phyloP scores from a whole-genome alignment of 2,797 vertebrate genomes.

The Cirrhinus mrigala region DNA sequence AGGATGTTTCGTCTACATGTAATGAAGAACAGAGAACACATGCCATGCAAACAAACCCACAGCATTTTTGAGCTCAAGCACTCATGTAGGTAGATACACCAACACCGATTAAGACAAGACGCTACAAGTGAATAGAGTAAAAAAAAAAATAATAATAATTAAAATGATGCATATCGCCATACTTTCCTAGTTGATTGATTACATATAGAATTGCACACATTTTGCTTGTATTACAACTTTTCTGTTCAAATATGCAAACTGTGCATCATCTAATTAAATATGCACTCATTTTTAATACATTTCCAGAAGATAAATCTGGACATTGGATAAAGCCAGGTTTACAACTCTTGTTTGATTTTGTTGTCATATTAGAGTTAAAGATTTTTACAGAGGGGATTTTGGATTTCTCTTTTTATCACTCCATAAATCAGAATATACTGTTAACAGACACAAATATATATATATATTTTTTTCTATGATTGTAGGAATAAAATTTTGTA shows the following conservation, averaged over 20 bases:
- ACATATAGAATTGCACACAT: not conserved
- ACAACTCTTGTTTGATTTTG: not conserved
- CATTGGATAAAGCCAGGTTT: not conserved
- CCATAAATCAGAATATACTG: not conserved
- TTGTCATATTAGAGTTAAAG: not conserved
- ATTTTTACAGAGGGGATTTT: not conserved
- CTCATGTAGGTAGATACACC: not conserved
- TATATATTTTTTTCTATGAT: not conserved
- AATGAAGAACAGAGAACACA: conserved; percentile 80
- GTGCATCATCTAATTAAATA: not conserved
- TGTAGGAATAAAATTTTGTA: not conserved
- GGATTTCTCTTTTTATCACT: not conserved
- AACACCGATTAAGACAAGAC: not conserved
- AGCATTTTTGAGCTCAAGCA: not conserved
- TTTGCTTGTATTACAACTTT: not conserved
- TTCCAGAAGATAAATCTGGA: not conserved
- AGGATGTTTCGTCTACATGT: conserved; percentile 77
- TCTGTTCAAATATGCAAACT: not conserved
- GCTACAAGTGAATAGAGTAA: not conserved
- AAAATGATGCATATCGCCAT: not conserved
- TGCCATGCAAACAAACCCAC: conserved; percentile 65
- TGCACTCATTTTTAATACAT: not conserved
- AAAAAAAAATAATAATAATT: too few species aligned
- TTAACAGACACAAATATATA: not conserved
- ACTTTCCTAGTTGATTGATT: not conserved